Evolutionary conservation across 2,113 vertebrate genomes (phyloP), one percentile per base, ranked within the genome.

Genomic region (Coptodon bakossiorum): DNA sequence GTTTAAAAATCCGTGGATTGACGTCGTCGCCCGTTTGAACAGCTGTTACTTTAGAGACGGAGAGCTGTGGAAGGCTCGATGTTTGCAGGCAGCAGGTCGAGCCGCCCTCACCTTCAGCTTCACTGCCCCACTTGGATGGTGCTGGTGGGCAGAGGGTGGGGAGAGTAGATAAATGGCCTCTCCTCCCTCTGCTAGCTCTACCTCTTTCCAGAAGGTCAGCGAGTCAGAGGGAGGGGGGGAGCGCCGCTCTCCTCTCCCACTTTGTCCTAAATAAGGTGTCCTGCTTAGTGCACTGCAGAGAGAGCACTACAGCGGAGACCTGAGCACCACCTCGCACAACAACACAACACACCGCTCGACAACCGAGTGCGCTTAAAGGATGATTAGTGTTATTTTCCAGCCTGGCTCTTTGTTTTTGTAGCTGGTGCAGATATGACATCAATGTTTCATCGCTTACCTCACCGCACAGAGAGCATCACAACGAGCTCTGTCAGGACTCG

Each of bases 111-210:
- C 95, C 94, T 95, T 95, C 91, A 93, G 93, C 85, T 89, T 78
- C 71, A 80, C 88, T 91, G 86, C 84, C 91, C 96, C 94, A 89
- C 79, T 61, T 86, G 83, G 86, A 82, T 48, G 38, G 61, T 57
- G 31, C 45, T 61, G 71, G 53, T 40, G 86, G 57, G 76, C 48
- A 24, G 34, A n/a, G 48, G 68, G 80, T 38, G 76, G 52, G 81
- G 45, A 54, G 17, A 79, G 57, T 40, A 93, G 94, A 96, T 95
- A 93, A 93, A 96, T 95, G 92, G 93, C 89, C 91, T 94, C 91
- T 90, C 90, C 90, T 87, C 90, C 90, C 88, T 82, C 87, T 63
- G 53, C 81, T 88, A 68, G 81, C 91, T 94, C 94, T 93, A 87
- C 91, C 66, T 89, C 89, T 92, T 94, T 93, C 91, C 87, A 90